Base-by-base conservation (phyloP, 2,888 invertebrate species). In the Drosophila greeni region DNA sequence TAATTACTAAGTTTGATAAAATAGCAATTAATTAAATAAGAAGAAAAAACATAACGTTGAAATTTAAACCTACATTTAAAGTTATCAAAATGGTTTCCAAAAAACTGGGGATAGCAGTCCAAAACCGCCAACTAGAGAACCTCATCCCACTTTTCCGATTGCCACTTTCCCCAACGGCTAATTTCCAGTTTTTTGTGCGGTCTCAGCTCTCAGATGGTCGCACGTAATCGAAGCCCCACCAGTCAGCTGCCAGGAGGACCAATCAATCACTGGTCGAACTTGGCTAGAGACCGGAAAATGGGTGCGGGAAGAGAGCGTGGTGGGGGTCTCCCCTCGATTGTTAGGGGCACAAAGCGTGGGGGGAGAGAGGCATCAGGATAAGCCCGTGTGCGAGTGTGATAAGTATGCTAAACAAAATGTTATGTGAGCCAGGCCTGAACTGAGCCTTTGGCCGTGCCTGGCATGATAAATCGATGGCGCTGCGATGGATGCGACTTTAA, bases 191-290 rank as follows among this genome's bases (percentile, higher is more conserved):
- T 69, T 66, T 68, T 70, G 69, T 70, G 69, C 55, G 56, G 69
- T 56, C 52, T 48, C 60, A 48, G 61, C 37, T 24, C 53, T 67
- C 67, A 69, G 69, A 61, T 69, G 61, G 70, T 37, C 55, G 45
- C 70, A 69, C 64, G 70, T 69, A 70, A 69, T 70, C 64, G 70
- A 70, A 69, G 70, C 48, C 48, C 37, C 33, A 51, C 43, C 42
- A 58, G 66, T 64, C 61, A 58, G 59, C 76, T 65, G 66, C 54
- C 53, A 68, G 48, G 48, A 48, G 56, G 67, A 55, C 66, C 73
- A 74, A 80, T 82, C 78, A 70, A 78, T 80, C 83, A 82, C 62
- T 20, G 56, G 57, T 33, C 52, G 23, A 66, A 57, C 70, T 79
- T 49, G 48, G 29, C 49, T 26, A 18, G 23, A 42, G 42, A 23